These are phyloP conservation scores for Criorhina ranunculi DNA, from an alignment of 2,888 invertebrate genomes.

Conservation along the genomic window DNA sequence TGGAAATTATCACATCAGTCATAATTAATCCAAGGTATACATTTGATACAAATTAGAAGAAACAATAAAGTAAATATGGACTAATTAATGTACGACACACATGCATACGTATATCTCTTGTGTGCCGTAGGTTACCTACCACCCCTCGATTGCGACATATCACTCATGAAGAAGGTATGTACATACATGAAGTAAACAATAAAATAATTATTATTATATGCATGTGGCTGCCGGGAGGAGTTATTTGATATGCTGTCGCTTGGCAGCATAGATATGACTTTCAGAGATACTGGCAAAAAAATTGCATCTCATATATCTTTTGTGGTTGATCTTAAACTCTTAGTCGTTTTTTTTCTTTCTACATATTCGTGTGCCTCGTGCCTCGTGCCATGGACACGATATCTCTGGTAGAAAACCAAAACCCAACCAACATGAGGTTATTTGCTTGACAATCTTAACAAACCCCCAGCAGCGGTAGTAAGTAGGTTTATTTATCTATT, in stretches of 20 bases:
- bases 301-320: slow-evolving; percentile 12
- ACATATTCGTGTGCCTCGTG: slow-evolving; percentile 15
- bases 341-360: neutral
- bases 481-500: slow-evolving; percentile 56
- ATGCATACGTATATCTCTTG: neutral
- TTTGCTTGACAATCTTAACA: slow-evolving; percentile 48
- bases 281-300: neutral
- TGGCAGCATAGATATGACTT: slow-evolving; percentile 11
- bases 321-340: slow-evolving; percentile 24
- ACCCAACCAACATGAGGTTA: slow-evolving; percentile 19
- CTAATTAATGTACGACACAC: slow-evolving; percentile 42
- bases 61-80: slow-evolving; percentile 52
- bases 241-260: slow-evolving; percentile 31
- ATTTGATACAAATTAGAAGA: slow-evolving; percentile 50
- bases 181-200: slow-evolving; percentile 19
- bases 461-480: slow-evolving; percentile 39
- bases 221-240: slow-evolving; percentile 2
- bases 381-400: slow-evolving; percentile 21
- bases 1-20: slow-evolving; percentile 68
- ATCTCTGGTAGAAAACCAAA: slow-evolving; percentile 10
- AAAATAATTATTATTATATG: slow-evolving; percentile 40
- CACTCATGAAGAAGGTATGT: slow-evolving; percentile 15
- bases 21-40: slow-evolving; percentile 64
- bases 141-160: slow-evolving; percentile 2
- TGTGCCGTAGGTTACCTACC: neutral